Evolutionary conservation across 2,888 invertebrate species (phyloP).

Genomic region (Branchipolynoe longqiensis): DNA sequence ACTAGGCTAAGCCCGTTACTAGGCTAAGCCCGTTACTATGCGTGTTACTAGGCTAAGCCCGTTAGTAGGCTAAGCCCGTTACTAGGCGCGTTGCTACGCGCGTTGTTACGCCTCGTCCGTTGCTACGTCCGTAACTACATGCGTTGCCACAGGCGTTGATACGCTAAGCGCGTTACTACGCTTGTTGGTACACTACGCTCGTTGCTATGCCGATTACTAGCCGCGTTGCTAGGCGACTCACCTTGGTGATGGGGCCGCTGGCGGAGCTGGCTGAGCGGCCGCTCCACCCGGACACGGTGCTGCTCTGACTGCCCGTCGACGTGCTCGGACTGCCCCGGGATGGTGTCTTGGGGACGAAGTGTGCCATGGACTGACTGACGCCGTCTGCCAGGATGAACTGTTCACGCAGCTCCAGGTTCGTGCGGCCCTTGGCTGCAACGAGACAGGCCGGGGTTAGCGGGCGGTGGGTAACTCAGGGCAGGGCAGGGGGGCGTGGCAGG

Average conservation of each 20-base stretch:
- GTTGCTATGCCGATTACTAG: too few relatives aligned
- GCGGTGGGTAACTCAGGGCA: neutral
- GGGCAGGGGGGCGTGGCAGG: too few relatives aligned
- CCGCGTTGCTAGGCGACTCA: conserved; percentile 82
- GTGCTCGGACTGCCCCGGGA: conserved; percentile 86
- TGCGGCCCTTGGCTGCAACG: conserved; percentile 97
- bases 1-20: too few relatives aligned
- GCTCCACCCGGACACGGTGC: conserved; percentile 70
- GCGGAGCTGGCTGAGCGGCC: conserved; percentile 82
- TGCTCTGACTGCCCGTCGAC: conserved; percentile 75
- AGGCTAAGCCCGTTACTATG: too few relatives aligned
- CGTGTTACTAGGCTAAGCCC: too few relatives aligned
- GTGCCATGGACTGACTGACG: conserved; percentile 97
- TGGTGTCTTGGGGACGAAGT: conserved; percentile 95
- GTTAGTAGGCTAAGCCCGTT: too few relatives aligned
- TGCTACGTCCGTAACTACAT: too few relatives aligned
- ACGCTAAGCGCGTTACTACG: too few relatives aligned
- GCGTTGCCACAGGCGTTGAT: too few relatives aligned
- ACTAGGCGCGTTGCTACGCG: too few relatives aligned
- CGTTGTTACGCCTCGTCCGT: too few relatives aligned
- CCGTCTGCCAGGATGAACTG: conserved; percentile 99
- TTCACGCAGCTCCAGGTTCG: conserved; percentile 99
- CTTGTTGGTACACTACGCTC: too few relatives aligned
- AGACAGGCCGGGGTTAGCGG: neutral
- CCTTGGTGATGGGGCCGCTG: conserved; percentile 98